Evolutionary conservation across 2,888 invertebrate genomes (phyloP), one percentile per base, ranked within the genome.

Genomic region (Xiphydria camelus): DNA sequence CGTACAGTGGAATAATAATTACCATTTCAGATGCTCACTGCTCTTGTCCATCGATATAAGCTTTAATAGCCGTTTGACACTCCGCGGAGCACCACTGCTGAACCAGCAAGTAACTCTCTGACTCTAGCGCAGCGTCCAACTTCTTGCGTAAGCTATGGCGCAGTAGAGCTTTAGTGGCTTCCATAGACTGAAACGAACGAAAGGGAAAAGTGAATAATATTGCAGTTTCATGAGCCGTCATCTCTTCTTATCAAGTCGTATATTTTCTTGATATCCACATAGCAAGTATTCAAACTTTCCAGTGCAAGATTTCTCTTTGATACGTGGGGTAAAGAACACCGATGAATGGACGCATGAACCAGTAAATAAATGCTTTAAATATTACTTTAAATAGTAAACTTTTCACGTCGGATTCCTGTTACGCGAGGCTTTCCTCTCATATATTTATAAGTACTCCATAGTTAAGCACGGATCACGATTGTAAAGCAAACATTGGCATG

Each of bases 21-120:
- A 53, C 56, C 47, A 50, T 56, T 41, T 54, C 31, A 52, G 26
- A 39, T 31, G 38, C 39, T 65, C 57, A 66, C 48, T 68, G 62
- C 45, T 70, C 59, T 43, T 70, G 68, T 35, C 68, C 74, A 19
- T 72, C 67, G 12, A 74, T 62, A 41, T 74, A 71, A 47, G 60
- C 62, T 51, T 68, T 67, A 46, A 76, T 76, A 43, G 72, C 70
- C 51, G 76, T 79, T 68, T 88, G 88, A 57, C 89, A 90, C 62
- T 88, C 88, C 0, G 78, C 66, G 2, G 87, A 85, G 49, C 82
- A 81, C 91, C 91, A 92, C 64, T 87, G 85, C 53, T 88, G 82
- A 4, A 85, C 77, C 47, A 91, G 78, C 20, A 87, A 75, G 59
- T 84, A 83, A 44, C 83, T 81, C 73, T 90, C 89, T 3, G 81